Percentiles rank a stretch among this genome's conserved stretches.
phyloP scores from a whole-genome alignment of 1,140 invertebrate genomes.

The Bacillus rossius region DNA sequence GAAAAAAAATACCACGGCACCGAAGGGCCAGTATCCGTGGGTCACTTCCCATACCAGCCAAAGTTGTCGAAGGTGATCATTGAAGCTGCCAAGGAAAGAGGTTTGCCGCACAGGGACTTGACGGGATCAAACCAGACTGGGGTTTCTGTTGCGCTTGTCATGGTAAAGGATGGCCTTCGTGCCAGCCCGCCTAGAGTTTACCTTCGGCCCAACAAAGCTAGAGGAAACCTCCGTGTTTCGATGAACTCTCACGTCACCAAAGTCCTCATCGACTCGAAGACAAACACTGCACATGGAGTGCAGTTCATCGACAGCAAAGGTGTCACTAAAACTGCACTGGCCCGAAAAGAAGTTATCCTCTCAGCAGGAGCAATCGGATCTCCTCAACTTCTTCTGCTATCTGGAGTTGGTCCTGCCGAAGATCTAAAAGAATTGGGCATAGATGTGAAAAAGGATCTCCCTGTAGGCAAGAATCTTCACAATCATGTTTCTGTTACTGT shows the following conservation, averaged over 20 bases:
- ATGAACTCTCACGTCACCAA: slow-evolving; percentile 78
- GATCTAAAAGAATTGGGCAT: slow-evolving; percentile 1
- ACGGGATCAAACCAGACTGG: slow-evolving; percentile 54
- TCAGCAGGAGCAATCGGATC: slow-evolving; percentile 12
- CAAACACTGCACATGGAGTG: slow-evolving; percentile 51
- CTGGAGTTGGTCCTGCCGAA: slow-evolving; percentile 12
- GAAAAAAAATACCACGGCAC: slow-evolving; percentile 24
- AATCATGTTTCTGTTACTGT: slow-evolving; percentile 46
- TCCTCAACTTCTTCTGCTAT: slow-evolving; percentile 13
- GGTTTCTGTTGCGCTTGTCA: slow-evolving; percentile 38
- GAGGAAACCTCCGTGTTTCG: slow-evolving; percentile 80
- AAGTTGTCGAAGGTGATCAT: slow-evolving; percentile 47
- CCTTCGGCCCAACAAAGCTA: slow-evolving; percentile 68
- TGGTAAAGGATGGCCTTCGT: slow-evolving; percentile 11
- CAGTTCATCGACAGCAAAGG: slow-evolving; percentile 48
- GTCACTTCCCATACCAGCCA: slow-evolving; percentile 22
- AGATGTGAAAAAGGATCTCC: slow-evolving; percentile 40
- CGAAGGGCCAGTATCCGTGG: slow-evolving; percentile 27
- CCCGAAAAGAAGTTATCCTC: slow-evolving; percentile 10
- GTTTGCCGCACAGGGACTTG: slow-evolving; percentile 59
- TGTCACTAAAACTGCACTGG: neutral
- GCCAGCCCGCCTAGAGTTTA: slow-evolving; percentile 83
- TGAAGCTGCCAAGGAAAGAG: slow-evolving; percentile 61
- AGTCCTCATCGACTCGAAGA: slow-evolving; percentile 49
- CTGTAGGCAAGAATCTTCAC: slow-evolving; percentile 53